These are phyloP conservation scores for Macaca nemestrina DNA, from an alignment of 2,113 vertebrate species.

Conservation along the genomic window DNA sequence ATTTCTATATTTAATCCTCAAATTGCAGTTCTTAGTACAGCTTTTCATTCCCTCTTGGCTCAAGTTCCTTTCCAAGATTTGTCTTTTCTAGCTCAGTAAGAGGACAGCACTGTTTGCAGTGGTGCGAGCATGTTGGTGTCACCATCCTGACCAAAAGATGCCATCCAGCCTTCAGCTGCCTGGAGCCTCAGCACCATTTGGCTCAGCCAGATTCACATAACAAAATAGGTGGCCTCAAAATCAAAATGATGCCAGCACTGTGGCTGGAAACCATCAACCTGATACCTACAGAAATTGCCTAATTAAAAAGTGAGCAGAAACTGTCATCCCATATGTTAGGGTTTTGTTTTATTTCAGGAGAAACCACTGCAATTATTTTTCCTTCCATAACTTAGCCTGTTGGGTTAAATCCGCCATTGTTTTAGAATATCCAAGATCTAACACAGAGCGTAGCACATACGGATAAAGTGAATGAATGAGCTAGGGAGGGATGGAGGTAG, in stretches of 20 bases:
- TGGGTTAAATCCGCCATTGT: not conserved
- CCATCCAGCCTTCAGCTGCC: not conserved
- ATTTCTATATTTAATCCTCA: not conserved
- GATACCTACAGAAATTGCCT: not conserved
- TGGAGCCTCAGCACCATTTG: not conserved
- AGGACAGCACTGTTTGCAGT: not conserved
- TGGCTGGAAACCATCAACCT: not conserved
- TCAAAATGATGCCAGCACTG: not conserved
- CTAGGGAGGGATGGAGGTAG: not conserved
- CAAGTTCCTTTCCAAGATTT: not conserved
- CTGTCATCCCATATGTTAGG: not conserved
- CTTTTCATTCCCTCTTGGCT: not conserved
- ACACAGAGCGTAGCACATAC: not conserved
- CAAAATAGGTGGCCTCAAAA: constrained; percentile 26
- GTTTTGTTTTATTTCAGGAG: not conserved
- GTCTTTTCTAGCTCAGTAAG: not conserved
- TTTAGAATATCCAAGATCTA: not conserved
- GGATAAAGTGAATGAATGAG: not conserved
- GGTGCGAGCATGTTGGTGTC: not conserved
- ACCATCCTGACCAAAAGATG: not conserved
- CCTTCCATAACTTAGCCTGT: not conserved
- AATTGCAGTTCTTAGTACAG: not conserved
- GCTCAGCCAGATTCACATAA: not conserved
- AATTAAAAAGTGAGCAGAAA: not conserved
- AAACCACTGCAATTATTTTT: constrained; percentile 19